Base-by-base conservation (phyloP, 53 echinoderm and acorn worm species). In the Luidia sarsii region DNA sequence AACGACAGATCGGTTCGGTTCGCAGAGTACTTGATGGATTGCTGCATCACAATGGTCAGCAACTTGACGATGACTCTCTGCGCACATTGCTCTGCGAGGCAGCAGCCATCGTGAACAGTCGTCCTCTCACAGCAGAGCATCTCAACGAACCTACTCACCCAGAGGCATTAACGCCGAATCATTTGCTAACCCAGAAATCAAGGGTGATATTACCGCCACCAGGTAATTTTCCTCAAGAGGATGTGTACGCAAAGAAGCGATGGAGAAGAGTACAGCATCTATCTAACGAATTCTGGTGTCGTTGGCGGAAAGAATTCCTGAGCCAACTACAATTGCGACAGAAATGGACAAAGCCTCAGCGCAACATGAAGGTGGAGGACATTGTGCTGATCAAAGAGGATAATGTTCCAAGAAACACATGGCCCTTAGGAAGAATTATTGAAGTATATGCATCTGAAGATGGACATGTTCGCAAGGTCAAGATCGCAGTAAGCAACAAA, bases 1-100 rank as follows among this genome's bases (percentile, higher is more conserved):
- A 89, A 37, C 62, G 89, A 9, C 89, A 82, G 23, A 92, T 92
- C 18, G 61, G 86, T 3, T 81, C 86, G 2, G 72, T 84, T 7
- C 89, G 86, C n/a, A 68, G 38, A 35, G 57, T 92, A 5, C 79
- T 89, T 22, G 70, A 81, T 34, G 37, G 68, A 31, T 50, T 92
- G 52, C 59, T 92, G 54, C 52, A 64, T 29, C 70, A 91, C 46
- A 32, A 52, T 46, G 85, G 85, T 33, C 39, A n/a, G 23, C 88
- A 89, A 33, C 70, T 85, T 15, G 70, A 92, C 72, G 92, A 92
- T 37, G 88, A 92, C 28, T 82, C 89, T 4, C 64, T 92, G 24
- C 55, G 86, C n/a, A 89, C 83, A 13, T 67, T 89, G 27, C 50
- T 92, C 65, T 60, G 71, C 34, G 86, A 92, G 61, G 92, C 65